These are phyloP conservation scores for Solea senegalensis DNA, from an alignment of 2,113 vertebrate species.

Conservation along the genomic window DNA sequence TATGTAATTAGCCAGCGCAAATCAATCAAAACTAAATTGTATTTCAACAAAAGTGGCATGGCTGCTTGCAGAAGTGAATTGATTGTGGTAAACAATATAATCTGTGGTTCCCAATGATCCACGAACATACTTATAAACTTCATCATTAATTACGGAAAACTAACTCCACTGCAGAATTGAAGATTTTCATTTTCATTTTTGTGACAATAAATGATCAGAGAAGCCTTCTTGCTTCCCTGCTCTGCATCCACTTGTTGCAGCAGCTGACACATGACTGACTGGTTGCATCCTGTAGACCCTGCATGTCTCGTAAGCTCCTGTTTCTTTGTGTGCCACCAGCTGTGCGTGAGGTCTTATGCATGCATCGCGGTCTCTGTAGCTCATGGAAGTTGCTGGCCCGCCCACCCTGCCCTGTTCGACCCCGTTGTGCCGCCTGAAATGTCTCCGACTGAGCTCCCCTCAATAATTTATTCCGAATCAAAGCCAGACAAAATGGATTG, in stretches of 20 bases:
- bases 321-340: constrained; percentile 10
- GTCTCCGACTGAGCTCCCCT: constrained; percentile 19
- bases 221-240: not conserved
- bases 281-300: not conserved
- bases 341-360: constrained; percentile 12
- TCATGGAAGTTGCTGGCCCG: not conserved
- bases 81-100: too few species aligned
- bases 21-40: too few species aligned
- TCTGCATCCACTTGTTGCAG: not conserved
- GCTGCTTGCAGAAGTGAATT: too few species aligned
- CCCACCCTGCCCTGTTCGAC: not conserved
- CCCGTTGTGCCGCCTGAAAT: constrained; percentile 7
- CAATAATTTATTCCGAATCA: constrained; percentile 47
- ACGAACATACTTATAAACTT: too few species aligned
- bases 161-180: too few species aligned
- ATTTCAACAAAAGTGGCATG: too few species aligned
- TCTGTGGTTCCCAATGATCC: too few species aligned
- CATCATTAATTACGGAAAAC: too few species aligned
- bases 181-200: too few species aligned
- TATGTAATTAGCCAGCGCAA: too few species aligned
- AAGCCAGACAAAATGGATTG: constrained; percentile 28
- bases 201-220: too few species aligned
- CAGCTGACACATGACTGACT: not conserved
- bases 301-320: constrained; percentile 16
- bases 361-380: not conserved